Base-by-base conservation (phyloP, 1,140 invertebrate species). In the Teleopsis dalmanni region DNA sequence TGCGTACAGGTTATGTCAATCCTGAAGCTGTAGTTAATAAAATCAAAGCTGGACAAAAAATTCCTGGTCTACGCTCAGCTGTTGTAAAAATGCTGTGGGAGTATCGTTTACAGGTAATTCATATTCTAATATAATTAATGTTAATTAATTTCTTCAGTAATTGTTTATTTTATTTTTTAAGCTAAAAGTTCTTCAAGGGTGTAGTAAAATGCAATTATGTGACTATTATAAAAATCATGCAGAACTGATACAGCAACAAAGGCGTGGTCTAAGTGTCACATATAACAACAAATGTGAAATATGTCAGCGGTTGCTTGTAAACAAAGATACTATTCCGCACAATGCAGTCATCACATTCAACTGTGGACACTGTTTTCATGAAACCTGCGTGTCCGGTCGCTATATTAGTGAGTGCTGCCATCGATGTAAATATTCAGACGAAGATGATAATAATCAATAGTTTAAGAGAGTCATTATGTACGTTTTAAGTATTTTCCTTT, bases 41-140 rank as follows among this genome's bases (percentile, higher is more conserved):
- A 63, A 98, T 98, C 56, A 80, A 85, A 56, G 76, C 82, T 3
- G 82, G 82, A 2, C 83, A 91, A 67, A 76, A 88, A 69, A 95
- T 98, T 57, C 88, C 88, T 38, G 88, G 91, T 13, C 72, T 99
- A 2, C 85, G 93, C 55, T 83, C 91, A 60, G 89, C 92, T 4
- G 73, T 99, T 4, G 87, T 93, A 1, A 95, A 95, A 74, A 93
- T 99, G 80, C 81, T 99, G 70, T 85, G 88, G 61, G 94, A 98
- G 70, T 97, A 95, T 65, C 92, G 91, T 70, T 73, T 97, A 27
- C 93, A 96, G 75, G 81, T 84, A 67, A 53, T 40, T 49, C 1
- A 23, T 8, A 14, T 40, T 23, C 19, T 36, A 43, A 43, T 51
- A 26, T 47, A 41, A 14, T n/a, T 11, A 40, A 26, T 22, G 2